Base-by-base conservation (phyloP, 2,797 vertebrate species). In the Anas georgica region DNA sequence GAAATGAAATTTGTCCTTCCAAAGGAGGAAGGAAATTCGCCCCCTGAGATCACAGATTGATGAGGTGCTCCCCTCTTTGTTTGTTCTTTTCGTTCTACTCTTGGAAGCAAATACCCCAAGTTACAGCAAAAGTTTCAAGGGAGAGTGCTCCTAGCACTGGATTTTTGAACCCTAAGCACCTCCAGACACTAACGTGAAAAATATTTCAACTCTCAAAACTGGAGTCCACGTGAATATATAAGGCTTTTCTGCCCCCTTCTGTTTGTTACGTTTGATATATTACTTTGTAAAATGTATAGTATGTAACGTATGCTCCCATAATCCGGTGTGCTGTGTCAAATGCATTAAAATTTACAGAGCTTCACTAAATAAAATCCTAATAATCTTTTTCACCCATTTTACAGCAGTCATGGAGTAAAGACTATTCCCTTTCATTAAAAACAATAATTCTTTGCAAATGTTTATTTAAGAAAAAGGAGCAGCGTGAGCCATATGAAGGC, bases 241-340 rank as follows among this genome's bases (percentile, higher is more conserved):
- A 94, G 26, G 60, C 59, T 96, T 92, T 96, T 95, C 95, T 95
- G 96, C 96, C 94, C 97, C 92, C 96, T 97, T 97, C 96, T 96
- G 96, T 96, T 94, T 92, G 29, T 43, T 69, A 15, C 28, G 72
- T 35, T 94, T 66, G 17, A 58, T 70, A 81, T 88, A 88, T 76
- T 31, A 39, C 59, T 69, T 43, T 28, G n/a, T 33, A 22, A 79
- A 72, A 81, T 28, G 26, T 0, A 28, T 3, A 25, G 25, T 4
- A 60, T 14, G 31, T 1, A 84, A 74, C 18, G 16, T 8, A 62
- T 4, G 5, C 55, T 64, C 60, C 33, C 59, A 58, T 15, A 37
- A 8, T 15, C 60, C 5, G 7, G 12, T 26, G 22, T 20, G 52
- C 35, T 48, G 45, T n/a, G 55, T 72, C 26, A 17, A 59, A n/a